Evolutionary conservation across 2,888 invertebrate species (phyloP).

Genomic region (Scaptomyza parva): DNA sequence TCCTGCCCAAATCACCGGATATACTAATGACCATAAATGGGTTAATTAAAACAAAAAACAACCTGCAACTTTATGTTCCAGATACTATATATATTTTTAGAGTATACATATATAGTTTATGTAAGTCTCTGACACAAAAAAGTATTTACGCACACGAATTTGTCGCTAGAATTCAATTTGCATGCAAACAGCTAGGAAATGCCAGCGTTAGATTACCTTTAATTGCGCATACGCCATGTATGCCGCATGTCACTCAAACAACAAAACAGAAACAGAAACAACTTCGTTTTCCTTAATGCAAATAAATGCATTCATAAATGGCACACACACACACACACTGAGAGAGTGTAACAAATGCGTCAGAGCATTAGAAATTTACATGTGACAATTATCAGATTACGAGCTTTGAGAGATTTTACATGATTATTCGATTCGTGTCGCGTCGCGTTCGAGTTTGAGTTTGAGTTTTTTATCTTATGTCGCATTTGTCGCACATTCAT

Average conservation of each 20-base stretch:
- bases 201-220: constrained; percentile 58
- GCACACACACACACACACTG: constrained; percentile 13
- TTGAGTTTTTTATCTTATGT: constrained; percentile 35
- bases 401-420: constrained; percentile 45
- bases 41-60: constrained; percentile 67
- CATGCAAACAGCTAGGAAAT: constrained; percentile 60
- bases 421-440: constrained; percentile 56
- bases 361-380: constrained; percentile 72
- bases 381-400: constrained; percentile 57
- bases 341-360: too few relatives aligned
- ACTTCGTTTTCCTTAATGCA: constrained; percentile 46
- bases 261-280: too few relatives aligned
- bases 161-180: constrained; percentile 44
- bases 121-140: background rate
- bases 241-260: constrained; percentile 66
- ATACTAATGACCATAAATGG: constrained; percentile 70
- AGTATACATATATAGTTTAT: constrained; percentile 5
- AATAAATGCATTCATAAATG: constrained; percentile 39
- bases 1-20: constrained; percentile 69
- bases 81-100: constrained; percentile 11
- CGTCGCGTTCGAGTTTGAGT: constrained; percentile 39
- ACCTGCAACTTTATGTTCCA: constrained; percentile 33
- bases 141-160: constrained; percentile 12
- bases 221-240: constrained; percentile 77
- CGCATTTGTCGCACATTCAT: constrained; percentile 74